These are phyloP conservation scores for Craterocephalus amniculus DNA, from an alignment of 2,797 vertebrate species.

Conservation along the genomic window DNA sequence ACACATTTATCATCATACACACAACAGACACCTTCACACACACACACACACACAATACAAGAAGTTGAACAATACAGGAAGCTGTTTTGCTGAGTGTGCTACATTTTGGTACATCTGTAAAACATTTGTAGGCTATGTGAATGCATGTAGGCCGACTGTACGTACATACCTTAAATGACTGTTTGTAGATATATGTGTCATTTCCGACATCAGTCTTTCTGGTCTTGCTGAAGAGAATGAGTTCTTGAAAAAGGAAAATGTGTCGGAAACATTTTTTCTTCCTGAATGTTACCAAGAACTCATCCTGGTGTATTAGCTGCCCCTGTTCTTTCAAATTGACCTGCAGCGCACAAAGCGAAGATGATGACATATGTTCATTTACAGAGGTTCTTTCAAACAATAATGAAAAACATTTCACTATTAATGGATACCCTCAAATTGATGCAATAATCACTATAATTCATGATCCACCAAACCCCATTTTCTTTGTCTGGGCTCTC, in stretches of 20 bases:
- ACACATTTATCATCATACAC: too few species aligned
- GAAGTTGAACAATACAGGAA: not conserved
- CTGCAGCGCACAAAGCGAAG: constrained; percentile 54
- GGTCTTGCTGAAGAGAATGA: constrained; percentile 87
- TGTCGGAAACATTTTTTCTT: constrained; percentile 85
- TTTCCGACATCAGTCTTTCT: constrained; percentile 82
- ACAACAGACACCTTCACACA: too few species aligned
- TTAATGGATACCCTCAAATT: not conserved
- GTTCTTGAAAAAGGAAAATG: constrained; percentile 86
- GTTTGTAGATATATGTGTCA: constrained; percentile 86
- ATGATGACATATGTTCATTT: not conserved
- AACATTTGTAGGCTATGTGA: not conserved
- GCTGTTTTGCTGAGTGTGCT: not conserved
- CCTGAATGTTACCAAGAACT: constrained; percentile 82
- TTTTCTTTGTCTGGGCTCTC: not conserved
- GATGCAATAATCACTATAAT: not conserved
- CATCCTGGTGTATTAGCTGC: constrained; percentile 83
- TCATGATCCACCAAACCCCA: not conserved
- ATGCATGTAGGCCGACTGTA: not conserved
- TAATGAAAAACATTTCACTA: not conserved
- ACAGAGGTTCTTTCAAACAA: not conserved
- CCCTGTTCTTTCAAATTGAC: constrained; percentile 88
- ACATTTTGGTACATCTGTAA: not conserved
- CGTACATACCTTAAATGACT: constrained; percentile 85
- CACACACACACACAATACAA: too few species aligned